Conservation (phyloP, 2,888 invertebrate species). For the Nomada lathburiana region DNA sequence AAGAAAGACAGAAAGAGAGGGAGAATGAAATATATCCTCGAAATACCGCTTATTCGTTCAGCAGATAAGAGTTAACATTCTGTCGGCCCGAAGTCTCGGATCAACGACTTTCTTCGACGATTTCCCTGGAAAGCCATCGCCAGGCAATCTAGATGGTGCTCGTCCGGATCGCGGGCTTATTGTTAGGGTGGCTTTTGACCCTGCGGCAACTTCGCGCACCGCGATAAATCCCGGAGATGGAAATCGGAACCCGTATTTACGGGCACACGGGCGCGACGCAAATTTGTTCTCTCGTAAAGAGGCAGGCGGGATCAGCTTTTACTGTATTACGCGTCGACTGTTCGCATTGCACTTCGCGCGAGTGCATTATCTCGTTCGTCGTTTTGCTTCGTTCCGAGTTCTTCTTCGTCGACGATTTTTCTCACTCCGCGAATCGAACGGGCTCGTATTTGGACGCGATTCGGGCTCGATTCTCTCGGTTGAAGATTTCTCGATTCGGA, state of each 20-base stretch:
- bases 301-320: constrained; percentile 24
- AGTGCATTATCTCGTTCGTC: too few species aligned
- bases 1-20: too few species aligned
- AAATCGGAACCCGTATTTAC: constrained; percentile 62
- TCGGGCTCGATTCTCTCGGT: too few species aligned
- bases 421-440: too few species aligned
- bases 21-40: too few species aligned
- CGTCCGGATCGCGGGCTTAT: constrained; percentile 50
- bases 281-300: constrained; percentile 49
- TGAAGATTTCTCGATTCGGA: too few species aligned
- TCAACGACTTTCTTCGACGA: constrained; percentile 41
- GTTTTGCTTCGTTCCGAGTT: too few species aligned
- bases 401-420: too few species aligned
- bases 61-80: constrained; percentile 10
- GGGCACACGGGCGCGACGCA: constrained; percentile 29
- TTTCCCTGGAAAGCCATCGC: constrained; percentile 63
- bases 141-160: constrained; percentile 59
- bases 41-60: constrained; percentile 40
- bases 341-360: neutral
- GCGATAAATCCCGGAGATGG: constrained; percentile 59
- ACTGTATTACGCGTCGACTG: neutral
- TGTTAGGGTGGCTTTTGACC: constrained; percentile 61
- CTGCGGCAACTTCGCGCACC: constrained; percentile 40
- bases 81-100: constrained; percentile 36
- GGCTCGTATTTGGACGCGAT: too few species aligned